Evolutionary conservation across 2,888 invertebrate species (phyloP), one percentile per base, ranked within the genome.

Genomic region (Noctua janthe): DNA sequence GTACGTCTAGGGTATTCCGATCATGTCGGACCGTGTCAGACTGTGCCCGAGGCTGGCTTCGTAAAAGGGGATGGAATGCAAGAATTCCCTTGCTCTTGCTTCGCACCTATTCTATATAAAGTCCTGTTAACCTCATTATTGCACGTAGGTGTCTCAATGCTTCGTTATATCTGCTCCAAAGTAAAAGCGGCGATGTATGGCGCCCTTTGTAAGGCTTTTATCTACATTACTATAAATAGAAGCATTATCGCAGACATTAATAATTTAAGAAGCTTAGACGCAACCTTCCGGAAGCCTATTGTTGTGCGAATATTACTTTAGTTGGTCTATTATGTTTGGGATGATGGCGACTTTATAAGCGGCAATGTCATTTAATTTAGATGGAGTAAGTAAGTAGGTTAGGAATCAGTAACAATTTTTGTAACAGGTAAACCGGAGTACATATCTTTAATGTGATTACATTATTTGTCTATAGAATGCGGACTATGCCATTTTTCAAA

Each of bases 41-140:
- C 89, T 88, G 84, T 84, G 74, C 84, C 74, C 78, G 77, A 62
- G 78, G 81, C 90, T 90, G 85, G 89, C 89, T 88, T 89, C 90
- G 78, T 89, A 91, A 91, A 92, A 84, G 90, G 88, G 77, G 81
- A 88, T 84, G 88, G 91, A 90, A 92, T 92, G 91, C 86, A 72
- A 83, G 87, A 88, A 88, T 89, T 89, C 87, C 89, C 84, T 78
- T 71, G 81, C 79, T 35, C 78, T 76, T 70, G 78, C 75, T 69
- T 49, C 71, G 72, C 76, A 80, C 73, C 82, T 77, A 80, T 82
- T 82, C 78, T 83, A 72, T 83, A 74, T 81, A 85, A 85, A 82
- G 78, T 79, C 82, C 78, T 80, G 80, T 81, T 81, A 76, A 76
- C 77, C 78, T 66, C 79, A 81, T 82, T 88, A 83, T 82, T 74